phyloP scores from a whole-genome alignment of 2,113 vertebrate genomes.

The Nannobrachium achirus region DNA sequence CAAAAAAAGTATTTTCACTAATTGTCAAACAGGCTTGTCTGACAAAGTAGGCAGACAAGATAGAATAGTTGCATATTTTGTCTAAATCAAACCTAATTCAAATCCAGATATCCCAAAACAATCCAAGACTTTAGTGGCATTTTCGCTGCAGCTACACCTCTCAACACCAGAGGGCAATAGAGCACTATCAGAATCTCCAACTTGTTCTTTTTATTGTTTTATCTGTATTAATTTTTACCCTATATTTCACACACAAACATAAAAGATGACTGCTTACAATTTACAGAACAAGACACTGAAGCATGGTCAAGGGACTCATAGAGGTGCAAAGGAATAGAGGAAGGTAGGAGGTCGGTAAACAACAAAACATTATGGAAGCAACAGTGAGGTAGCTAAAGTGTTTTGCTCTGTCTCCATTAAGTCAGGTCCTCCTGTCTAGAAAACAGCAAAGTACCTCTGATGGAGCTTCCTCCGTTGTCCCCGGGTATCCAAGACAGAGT shows the following conservation, averaged over 20 bases:
- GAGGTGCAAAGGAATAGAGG: too few relatives aligned
- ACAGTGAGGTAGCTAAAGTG: not conserved
- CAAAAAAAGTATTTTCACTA: too few relatives aligned
- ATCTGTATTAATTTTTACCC: too few relatives aligned
- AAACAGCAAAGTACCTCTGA: conserved; percentile 69
- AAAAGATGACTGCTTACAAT: conserved; percentile 23
- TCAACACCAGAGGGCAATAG: conserved; percentile 66
- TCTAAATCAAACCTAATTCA: not conserved
- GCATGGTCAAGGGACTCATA: too few relatives aligned
- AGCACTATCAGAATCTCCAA: not conserved
- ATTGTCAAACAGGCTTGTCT: too few relatives aligned
- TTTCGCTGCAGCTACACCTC: conserved; percentile 15
- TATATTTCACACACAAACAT: conserved; percentile 19
- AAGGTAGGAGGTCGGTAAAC: conserved; percentile 5
- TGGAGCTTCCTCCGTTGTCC: conserved; percentile 92
- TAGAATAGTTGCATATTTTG: not conserved
- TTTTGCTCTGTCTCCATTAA: not conserved
- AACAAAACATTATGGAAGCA: not conserved
- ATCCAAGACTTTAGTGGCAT: not conserved
- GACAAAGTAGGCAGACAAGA: too few relatives aligned
- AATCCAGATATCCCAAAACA: not conserved
- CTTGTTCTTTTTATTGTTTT: not conserved
- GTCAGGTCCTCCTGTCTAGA: not conserved
- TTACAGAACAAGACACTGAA: not conserved
- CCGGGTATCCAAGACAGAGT: conserved; percentile 98